Conservation (phyloP, 2,888 invertebrate species). For the Melipona bicolor region DNA sequence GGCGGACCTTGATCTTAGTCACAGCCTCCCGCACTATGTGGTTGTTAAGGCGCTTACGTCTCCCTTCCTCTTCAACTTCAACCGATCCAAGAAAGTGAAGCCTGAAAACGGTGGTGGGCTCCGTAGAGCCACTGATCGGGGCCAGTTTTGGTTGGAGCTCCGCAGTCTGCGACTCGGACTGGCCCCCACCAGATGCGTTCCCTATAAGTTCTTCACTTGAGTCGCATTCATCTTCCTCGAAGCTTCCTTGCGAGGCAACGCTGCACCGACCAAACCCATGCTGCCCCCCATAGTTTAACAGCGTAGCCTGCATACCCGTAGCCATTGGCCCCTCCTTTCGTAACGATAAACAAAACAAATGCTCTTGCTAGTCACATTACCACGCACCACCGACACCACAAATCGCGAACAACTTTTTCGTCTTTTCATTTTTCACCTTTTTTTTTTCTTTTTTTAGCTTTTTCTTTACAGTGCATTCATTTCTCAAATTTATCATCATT, state of each 20-base stretch:
- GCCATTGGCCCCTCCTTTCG: constrained; percentile 80
- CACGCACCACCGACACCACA: constrained; percentile 80
- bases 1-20: constrained; percentile 93
- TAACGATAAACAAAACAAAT: constrained; percentile 76
- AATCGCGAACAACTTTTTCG: constrained; percentile 56
- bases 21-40: constrained; percentile 95
- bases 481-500: not conserved
- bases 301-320: constrained; percentile 79
- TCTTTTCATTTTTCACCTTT: constrained; percentile 6
- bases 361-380: constrained; percentile 77
- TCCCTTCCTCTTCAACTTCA: constrained; percentile 92
- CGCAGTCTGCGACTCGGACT: constrained; percentile 75
- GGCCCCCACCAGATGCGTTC: constrained; percentile 80
- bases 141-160: constrained; percentile 79
- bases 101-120: constrained; percentile 89
- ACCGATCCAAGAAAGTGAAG: constrained; percentile 93
- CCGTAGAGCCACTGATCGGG: constrained; percentile 78
- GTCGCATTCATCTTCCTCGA: constrained; percentile 83
- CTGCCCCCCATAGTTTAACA: constrained; percentile 82
- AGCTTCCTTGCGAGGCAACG: constrained; percentile 82
- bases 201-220: constrained; percentile 83
- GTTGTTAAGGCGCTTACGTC: constrained; percentile 93
- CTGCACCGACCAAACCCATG: constrained; percentile 82
- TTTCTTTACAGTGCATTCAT: constrained; percentile 20
- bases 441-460: not conserved